phyloP scores from a whole-genome alignment of 30 jellyfish, hydroid and myxozoan species.

The Catostylus mosaicus region DNA sequence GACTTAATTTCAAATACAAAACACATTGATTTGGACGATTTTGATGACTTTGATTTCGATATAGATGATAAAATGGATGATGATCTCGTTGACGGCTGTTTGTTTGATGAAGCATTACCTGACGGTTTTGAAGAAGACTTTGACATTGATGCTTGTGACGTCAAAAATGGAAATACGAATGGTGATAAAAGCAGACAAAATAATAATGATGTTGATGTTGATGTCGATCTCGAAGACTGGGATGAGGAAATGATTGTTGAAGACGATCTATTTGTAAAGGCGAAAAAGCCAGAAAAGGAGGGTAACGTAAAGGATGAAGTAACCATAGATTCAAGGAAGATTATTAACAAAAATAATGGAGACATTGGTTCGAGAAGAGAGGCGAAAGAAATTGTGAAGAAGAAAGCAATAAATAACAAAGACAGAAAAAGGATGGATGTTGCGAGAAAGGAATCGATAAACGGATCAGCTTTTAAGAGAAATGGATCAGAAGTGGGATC shows the following conservation, averaged over 20 bases:
- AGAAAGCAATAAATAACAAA: too few species aligned
- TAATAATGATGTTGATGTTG: not conserved
- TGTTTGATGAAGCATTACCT: not conserved
- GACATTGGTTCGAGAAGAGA: too few species aligned
- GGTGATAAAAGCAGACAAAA: not conserved
- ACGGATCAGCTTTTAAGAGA: too few species aligned
- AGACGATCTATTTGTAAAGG: not conserved
- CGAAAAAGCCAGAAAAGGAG: not conserved
- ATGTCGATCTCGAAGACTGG: not conserved
- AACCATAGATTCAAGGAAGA: too few species aligned
- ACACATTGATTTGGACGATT: not conserved
- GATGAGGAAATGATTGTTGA: not conserved
- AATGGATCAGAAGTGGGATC: too few species aligned
- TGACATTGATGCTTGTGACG: not conserved
- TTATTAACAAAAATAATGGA: too few species aligned
- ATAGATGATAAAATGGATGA: not conserved
- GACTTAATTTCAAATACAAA: too few species aligned
- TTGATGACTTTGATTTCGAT: not conserved
- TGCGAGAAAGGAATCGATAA: too few species aligned
- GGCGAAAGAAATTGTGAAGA: too few species aligned
- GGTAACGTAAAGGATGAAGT: too few species aligned
- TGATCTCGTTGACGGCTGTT: not conserved
- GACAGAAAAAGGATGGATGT: too few species aligned
- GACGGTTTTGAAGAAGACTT: not conserved
- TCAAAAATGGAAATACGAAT: too few species aligned